Evolutionary conservation across 1,140 invertebrate genomes (phyloP).

Genomic region (Penaeus chinensis): DNA sequence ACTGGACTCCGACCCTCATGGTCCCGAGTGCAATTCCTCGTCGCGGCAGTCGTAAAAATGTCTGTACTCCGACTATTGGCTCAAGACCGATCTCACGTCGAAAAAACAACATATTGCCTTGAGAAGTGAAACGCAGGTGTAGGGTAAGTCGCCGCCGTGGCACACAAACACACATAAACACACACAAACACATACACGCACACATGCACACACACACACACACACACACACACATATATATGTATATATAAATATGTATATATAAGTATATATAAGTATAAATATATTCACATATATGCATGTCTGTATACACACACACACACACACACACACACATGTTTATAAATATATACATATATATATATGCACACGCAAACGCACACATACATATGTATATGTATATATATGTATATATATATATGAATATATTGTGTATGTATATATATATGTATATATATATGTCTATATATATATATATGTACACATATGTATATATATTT

Average conservation of each 20-base stretch:
- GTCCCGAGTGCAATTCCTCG: no score
- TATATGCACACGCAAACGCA: not conserved
- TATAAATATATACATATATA: not conserved
- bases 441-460: not conserved
- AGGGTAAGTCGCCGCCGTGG: no score
- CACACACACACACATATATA: not conserved
- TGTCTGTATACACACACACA: no score
- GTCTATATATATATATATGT: not conserved
- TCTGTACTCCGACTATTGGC: no score
- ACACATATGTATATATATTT: not conserved
- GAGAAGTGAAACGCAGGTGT: no score
- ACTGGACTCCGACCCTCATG: no score
- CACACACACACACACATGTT: not conserved
- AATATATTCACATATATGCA: not conserved
- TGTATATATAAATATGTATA: conserved; percentile 8
- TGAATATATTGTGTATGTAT: not conserved
- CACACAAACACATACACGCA: not conserved
- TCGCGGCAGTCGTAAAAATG: no score
- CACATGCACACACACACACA: not conserved
- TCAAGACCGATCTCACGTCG: no score
- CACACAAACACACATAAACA: not conserved
- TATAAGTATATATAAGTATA: not conserved
- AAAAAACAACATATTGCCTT: no score
- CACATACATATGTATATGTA: conserved; percentile 1
- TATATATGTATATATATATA: not conserved